Percentiles rank a stretch among this genome's conserved stretches.
Evolutionary conservation across 2,113 vertebrate species (phyloP).

Genomic region (Micronycteris hirsuta): DNA sequence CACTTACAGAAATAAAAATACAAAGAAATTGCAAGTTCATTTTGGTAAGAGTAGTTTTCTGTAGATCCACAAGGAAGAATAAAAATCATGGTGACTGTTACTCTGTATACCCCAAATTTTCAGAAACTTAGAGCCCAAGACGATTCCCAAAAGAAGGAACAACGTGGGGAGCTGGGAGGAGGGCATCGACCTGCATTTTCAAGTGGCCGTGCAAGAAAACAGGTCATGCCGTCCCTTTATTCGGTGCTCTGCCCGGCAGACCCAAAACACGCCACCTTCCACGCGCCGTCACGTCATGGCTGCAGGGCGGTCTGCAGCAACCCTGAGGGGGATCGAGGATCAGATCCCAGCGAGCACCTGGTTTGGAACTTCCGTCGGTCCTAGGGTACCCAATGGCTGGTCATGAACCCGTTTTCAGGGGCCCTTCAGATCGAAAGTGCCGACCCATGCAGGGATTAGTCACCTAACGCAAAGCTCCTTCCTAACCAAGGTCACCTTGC

Average conservation of each 20-base stretch:
- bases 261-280: not conserved
- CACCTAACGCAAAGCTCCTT: not conserved
- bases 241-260: not conserved
- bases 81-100: not conserved
- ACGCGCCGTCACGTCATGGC: not conserved
- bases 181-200: fast-evolving
- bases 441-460: not conserved
- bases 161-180: not conserved
- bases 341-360: not conserved
- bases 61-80: not conserved
- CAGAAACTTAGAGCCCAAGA: not conserved
- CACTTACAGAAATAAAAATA: not conserved
- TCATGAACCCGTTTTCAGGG: not conserved
- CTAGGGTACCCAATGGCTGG: not conserved
- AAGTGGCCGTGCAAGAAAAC: not conserved
- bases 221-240: not conserved
- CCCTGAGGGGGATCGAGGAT: not conserved
- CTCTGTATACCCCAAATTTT: not conserved
- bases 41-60: not conserved
- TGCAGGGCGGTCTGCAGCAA: not conserved
- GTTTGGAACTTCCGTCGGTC: not conserved
- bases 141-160: not conserved
- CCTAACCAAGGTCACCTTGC: not conserved
- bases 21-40: not conserved
- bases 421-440: not conserved